Base-by-base conservation (phyloP, 1,140 invertebrate genomes). In the Hydropsyche tenuis region DNA sequence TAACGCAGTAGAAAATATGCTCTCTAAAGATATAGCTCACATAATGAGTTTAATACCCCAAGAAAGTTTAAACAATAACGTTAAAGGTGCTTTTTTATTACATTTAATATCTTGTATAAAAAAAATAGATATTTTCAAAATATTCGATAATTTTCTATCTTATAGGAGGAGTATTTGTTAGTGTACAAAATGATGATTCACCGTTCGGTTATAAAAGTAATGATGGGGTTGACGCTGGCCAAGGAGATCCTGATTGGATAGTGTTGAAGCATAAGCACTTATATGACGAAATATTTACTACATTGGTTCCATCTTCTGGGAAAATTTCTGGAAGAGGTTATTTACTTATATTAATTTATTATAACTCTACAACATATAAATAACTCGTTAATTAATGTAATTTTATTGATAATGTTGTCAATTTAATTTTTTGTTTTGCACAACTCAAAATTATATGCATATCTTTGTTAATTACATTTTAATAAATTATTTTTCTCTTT, bases 1-100 rank as follows among this genome's bases (percentile, higher is more conserved):
- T n/a, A 96, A 99, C 81, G 90, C 92, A 60, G 97, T 99, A 0
- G 98, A 99, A 81, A 90, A 92, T 77, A 99, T 99, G 98, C 85
- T 99, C 70, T 91, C 96, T 14, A 93, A 96, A 70, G 98, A 99
- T 82, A 99, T 99, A 78, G 93, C 97, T 6, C 89, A 90, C 73
- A 86, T 99, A 20, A 99, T 99, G 96, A 90, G 92, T 74, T 93
- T 97, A 90, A 97, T 99, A 79, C 96, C 97, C 0, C 90, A 94
- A 77, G 96, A 97, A 84, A 96, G 78, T 81, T 87, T 60, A 85
- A 86, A 9, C 84, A 88, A 62, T 85, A 80, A 87, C 22, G 90
- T 93, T 69, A 92, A 90, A 87, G 92, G 91, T 92, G 14, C 25
- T 37, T 37, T 37, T 37, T 37, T 37, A 37, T 37, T 37, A 37